These are phyloP conservation scores for Eufriesea mexicana DNA, from an alignment of 1,140 invertebrate genomes.

Conservation along the genomic window DNA sequence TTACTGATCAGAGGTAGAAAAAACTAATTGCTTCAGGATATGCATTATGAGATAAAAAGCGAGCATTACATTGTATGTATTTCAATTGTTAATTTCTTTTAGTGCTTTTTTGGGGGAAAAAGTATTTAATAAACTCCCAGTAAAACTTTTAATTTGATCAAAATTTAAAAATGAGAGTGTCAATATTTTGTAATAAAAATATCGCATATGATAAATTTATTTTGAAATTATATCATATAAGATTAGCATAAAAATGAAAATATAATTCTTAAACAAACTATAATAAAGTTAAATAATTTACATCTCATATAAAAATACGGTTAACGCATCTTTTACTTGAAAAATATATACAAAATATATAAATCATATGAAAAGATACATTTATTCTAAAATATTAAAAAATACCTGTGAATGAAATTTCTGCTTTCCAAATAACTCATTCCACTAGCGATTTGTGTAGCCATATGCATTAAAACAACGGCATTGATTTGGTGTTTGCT, in stretches of 20 bases:
- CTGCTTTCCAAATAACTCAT: slow-evolving; percentile 99
- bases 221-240: neutral
- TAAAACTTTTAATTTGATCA: neutral
- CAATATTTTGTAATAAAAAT: neutral
- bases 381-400: slow-evolving; percentile 6
- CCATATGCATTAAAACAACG: slow-evolving; percentile 98
- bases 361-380: neutral
- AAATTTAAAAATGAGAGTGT: neutral
- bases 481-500: slow-evolving; percentile 95
- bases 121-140: neutral
- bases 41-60: neutral
- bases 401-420: slow-evolving; percentile 97
- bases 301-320: too few species aligned
- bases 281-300: neutral
- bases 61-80: neutral
- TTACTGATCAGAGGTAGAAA: neutral
- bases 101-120: neutral
- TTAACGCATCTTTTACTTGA: too few species aligned
- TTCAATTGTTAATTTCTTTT: neutral
- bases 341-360: neutral
- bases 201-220: neutral
- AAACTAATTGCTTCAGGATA: neutral
- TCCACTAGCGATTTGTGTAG: slow-evolving; percentile 98
- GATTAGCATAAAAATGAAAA: neutral
- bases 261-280: neutral